These are phyloP conservation scores for Florisuga fusca DNA, from an alignment of 2,797 vertebrate genomes.

Conservation along the genomic window DNA sequence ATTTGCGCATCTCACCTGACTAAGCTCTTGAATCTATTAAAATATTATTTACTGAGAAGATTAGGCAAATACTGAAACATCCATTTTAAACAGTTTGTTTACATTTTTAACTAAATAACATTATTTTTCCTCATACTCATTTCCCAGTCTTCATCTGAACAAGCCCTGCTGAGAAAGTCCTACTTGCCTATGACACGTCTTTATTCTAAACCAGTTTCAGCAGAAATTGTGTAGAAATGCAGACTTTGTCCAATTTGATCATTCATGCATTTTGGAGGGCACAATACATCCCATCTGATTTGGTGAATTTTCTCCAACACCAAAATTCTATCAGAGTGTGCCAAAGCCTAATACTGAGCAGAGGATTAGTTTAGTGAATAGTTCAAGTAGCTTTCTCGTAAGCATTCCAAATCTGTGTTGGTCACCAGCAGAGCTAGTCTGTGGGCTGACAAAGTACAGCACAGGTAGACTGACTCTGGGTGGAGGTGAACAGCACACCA, in stretches of 20 bases:
- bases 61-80: background rate
- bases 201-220: background rate
- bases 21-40: background rate
- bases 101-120: background rate
- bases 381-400: background rate
- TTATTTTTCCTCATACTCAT: background rate
- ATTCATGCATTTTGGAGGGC: background rate
- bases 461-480: background rate
- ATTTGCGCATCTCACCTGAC: background rate
- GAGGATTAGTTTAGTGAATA: background rate
- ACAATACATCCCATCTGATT: background rate
- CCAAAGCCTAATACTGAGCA: background rate
- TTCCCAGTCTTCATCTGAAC: background rate
- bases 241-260: background rate
- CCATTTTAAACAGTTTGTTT: background rate
- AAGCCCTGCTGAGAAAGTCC: background rate
- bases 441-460: background rate
- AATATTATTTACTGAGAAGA: background rate
- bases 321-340: background rate
- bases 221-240: background rate
- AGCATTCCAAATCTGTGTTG: background rate
- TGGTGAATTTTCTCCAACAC: background rate
- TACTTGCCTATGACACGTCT: background rate
- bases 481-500: background rate
- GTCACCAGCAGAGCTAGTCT: background rate